Percentiles rank a stretch among this genome's conserved stretches.
Conservation (phyloP, 1,140 invertebrate genomes). For the Periplaneta americana region DNA sequence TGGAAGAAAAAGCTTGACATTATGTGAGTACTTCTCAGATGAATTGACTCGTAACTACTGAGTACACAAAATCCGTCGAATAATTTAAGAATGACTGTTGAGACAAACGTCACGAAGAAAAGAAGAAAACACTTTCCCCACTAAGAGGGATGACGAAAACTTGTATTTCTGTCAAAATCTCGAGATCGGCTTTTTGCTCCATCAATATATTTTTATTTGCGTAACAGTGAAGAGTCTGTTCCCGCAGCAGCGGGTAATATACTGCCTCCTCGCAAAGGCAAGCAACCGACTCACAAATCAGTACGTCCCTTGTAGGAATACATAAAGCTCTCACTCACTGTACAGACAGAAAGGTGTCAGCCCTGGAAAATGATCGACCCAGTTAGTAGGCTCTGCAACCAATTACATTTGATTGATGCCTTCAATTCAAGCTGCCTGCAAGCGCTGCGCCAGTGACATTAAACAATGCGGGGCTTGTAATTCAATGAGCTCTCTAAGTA, state of each 20-base stretch:
- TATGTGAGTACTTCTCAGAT: no score
- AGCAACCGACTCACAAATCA: neutral
- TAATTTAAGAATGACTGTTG: no score
- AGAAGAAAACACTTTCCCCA: no score
- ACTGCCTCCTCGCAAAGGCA: neutral
- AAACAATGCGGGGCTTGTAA: neutral
- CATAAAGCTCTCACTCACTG: neutral
- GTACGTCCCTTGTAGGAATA: neutral
- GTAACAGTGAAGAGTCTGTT: no score
- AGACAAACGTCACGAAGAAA: no score
- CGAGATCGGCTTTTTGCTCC: no score
- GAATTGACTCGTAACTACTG: no score
- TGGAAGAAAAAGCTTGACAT: no score
- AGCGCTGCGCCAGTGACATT: neutral
- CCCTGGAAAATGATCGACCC: neutral
- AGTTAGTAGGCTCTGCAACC: neutral
- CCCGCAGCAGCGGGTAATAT: neutral
- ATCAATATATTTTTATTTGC: no score
- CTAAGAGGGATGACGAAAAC: no score
- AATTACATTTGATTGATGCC: neutral
- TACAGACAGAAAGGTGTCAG: neutral
- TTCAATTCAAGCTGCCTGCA: neutral
- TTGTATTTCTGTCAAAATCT: no score
- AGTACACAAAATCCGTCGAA: no score
- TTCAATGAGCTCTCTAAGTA: neutral